These are phyloP conservation scores for Cybosia mesomella DNA, from an alignment of 2,888 invertebrate species.

Conservation along the genomic window DNA sequence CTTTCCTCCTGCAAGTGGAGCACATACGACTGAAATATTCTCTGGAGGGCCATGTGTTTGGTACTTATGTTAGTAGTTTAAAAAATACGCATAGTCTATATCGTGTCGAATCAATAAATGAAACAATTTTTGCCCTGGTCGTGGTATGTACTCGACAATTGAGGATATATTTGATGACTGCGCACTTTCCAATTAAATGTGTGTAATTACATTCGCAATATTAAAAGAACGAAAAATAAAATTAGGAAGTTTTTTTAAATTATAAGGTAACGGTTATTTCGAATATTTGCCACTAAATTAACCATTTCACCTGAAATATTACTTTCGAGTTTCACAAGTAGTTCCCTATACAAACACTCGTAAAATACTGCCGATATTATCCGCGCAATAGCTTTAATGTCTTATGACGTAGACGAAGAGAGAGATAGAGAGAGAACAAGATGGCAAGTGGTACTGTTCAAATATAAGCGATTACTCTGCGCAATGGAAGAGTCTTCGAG, in stretches of 20 bases:
- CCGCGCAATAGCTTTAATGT: conserved; percentile 77
- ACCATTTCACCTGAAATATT: not conserved
- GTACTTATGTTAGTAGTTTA: too few species aligned
- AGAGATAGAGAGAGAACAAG: conserved; percentile 47
- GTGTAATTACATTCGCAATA: too few species aligned
- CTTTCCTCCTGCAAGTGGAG: too few species aligned
- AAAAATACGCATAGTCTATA: not conserved
- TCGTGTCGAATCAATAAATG: not conserved
- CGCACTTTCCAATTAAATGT: too few species aligned
- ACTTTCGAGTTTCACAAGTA: conserved; percentile 51
- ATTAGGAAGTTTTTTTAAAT: too few species aligned
- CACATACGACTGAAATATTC: too few species aligned
- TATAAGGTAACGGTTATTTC: too few species aligned
- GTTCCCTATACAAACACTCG: conserved; percentile 64
- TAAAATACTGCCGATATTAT: conserved; percentile 73
- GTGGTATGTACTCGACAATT: not conserved
- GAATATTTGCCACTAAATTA: too few species aligned
- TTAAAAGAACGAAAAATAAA: too few species aligned
- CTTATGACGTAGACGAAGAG: conserved; percentile 59
- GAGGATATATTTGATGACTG: not conserved
- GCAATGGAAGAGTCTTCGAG: conserved; percentile 21
- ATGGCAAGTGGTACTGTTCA: conserved; percentile 61
- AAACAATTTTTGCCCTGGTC: too few species aligned
- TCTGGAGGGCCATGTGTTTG: too few species aligned
- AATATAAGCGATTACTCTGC: conserved; percentile 65